A percentile compares a stretch with the other conserved stretches of the same genome.
phyloP scores from a whole-genome alignment of 2,888 invertebrate species.

The Platynereis dumerilii region DNA sequence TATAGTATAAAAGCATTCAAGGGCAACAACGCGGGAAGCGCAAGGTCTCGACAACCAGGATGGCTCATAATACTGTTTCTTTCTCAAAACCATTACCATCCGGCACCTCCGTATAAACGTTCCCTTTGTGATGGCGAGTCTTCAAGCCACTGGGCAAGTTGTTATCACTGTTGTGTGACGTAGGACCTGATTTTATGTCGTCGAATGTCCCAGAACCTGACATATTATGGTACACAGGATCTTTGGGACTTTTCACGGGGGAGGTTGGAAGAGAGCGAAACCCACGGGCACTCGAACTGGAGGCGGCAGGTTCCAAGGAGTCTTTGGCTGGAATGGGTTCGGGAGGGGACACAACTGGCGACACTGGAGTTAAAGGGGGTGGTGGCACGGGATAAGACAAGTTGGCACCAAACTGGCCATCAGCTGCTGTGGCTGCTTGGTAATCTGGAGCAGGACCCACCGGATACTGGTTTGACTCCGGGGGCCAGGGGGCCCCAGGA shows the following conservation, averaged over 20 bases:
- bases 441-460: conserved; percentile 3
- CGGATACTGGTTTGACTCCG: background rate
- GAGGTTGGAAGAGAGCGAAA: conserved; percentile 21
- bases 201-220: background rate
- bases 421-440: background rate
- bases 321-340: conserved; percentile 10
- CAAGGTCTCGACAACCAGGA: too few species aligned
- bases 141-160: conserved; percentile 5
- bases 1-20: too few species aligned
- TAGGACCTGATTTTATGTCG: background rate
- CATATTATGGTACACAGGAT: background rate
- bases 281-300: conserved; percentile 1
- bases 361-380: conserved; percentile 1
- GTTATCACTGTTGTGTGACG: background rate
- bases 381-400: background rate
- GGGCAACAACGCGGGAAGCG: too few species aligned
- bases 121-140: conserved; percentile 21
- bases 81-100: conserved; percentile 17
- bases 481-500: background rate
- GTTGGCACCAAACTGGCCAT: background rate
- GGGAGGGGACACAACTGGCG: conserved; percentile 4
- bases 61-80: conserved; percentile 25
- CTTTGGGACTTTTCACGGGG: conserved; percentile 17
- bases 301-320: background rate
- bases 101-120: conserved; percentile 16